Evolutionary conservation across 1,140 invertebrate genomes (phyloP), one percentile per base, ranked within the genome.

Genomic region (Pseudomyrmex pallidus): DNA sequence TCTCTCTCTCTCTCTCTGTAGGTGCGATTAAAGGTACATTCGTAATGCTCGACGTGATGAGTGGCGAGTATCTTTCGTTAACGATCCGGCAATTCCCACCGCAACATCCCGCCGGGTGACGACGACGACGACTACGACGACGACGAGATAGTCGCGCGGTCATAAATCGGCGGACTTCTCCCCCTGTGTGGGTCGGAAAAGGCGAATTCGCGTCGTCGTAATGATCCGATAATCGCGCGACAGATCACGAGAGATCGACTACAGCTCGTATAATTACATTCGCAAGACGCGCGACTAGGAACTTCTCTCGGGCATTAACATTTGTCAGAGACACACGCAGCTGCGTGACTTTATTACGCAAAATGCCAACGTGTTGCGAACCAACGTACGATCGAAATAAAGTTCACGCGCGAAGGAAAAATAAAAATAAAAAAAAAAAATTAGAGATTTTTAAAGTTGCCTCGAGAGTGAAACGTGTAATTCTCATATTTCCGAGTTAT

Each of bases 341-440:
- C 35, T 8, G n/a, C 63, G 73, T 73, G 35, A 35, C 5, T 73
- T 74, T 80, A 84, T 87, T 87, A 20, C 68, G 68, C 52, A 87
- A 87, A 46, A 52, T 35, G 13, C 25, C 56, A 44, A 77, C 70
- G 59, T 52, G 61, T 82, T n/a, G n/a, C 73, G 57, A 52, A 57
- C 13, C 7, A 20, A 15, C 2, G n/a, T n/a, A 48, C 15, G n/a
- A 4, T 44, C 22, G 35, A 46, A 20, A 78, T 57, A 46, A 78
- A 78, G n/a, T 2, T 70, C 15, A 35, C 35, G 5, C 35, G 35
- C 35, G 5, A 35, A 35, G 35, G 5, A 35, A 35, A 35, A 35
- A 35, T 35, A 35, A 35, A 35, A 35, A 25, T 1, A 13, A 15
- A 35, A 25, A 25, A 13, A 15, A 73, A 22, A 44, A 20, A 46